These are phyloP conservation scores for Geotria australis DNA, from an alignment of 2,797 vertebrate genomes.

Conservation along the genomic window DNA sequence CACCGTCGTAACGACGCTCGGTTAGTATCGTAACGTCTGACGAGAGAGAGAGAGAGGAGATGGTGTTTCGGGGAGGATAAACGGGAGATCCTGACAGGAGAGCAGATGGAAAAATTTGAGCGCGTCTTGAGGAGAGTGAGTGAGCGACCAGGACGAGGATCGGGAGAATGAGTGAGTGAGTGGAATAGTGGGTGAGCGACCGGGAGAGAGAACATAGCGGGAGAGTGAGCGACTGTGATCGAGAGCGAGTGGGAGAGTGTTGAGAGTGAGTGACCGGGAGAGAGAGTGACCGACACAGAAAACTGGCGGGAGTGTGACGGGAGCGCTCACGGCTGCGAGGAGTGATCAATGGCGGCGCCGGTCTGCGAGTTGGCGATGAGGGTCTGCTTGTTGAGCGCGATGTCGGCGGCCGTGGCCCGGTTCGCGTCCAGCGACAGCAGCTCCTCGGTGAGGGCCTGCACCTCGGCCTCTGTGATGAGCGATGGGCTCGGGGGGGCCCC, in stretches of 20 bases:
- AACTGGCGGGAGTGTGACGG: neutral
- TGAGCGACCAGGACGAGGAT: no score
- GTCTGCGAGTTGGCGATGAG: slow-evolving; percentile 12
- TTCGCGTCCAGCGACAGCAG: slow-evolving; percentile 24
- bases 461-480: slow-evolving; percentile 13
- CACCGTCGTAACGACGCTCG: neutral
- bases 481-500: no score
- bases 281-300: neutral
- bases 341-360: slow-evolving; percentile 9
- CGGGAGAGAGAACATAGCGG: no score
- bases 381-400: slow-evolving; percentile 17
- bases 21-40: neutral
- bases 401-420: slow-evolving; percentile 14
- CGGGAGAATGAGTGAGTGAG: no score
- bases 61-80: neutral
- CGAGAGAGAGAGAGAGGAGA: neutral
- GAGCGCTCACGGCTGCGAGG: slow-evolving; percentile 14
- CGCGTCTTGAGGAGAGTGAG: no score
- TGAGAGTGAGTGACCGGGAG: no score
- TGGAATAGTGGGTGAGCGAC: no score
- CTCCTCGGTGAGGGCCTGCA: slow-evolving; percentile 17
- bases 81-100: no score
- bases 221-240: no score
- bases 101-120: no score
- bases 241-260: no score